Evolutionary conservation across 1,140 invertebrate species (phyloP), one percentile per base, ranked within the genome.

Genomic region (Bombus picipes): DNA sequence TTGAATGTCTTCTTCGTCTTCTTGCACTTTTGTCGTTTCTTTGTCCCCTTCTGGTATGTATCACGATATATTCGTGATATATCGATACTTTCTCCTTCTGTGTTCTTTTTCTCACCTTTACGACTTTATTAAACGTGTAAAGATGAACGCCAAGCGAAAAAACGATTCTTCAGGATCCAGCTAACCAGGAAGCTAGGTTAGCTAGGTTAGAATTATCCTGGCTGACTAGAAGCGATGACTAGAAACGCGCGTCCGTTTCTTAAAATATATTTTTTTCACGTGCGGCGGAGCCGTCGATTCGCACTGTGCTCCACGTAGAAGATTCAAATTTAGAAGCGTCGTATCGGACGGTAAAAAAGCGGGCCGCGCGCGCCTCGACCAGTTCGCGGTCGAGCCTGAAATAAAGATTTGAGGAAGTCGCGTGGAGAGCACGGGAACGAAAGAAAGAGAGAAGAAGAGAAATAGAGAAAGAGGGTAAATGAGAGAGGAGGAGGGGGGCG

Each of bases 401-500:
- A 93, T 93, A 92, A 92, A 92, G 92, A 92, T 91, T 92, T 89
- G 91, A 92, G 91, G 90, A 92, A 92, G 89, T 91, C 90, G 89
- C 81, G 82, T 72, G 85, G 87, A 92, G 90, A 87, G 83, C 68
- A 84, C 53, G 81, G 75, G 86, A 81, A 81, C 81, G 70, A 86
- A 68, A 78, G 89, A 83, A 73, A 83, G 77, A 75, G 79, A 87
- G 79, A 78, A 74, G 41, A 32, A 68, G 81, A 81, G 77, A 72
- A 25, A 77, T 66, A 76, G 85, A 81, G 66, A 62, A 62, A 62
- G 59, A 62, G 59, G 59, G 59, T 62, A 32, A 66, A 32, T 32
- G 62, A 62, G 62, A 66, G 32, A 66, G 65, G 68, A 74, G 34
- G 84, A 73, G 71, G 81, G 70, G 71, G 71, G 39, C 47, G 81